Evolutionary conservation across 2,797 vertebrate species (phyloP).

Genomic region (Orientallactaga sibirica): DNA sequence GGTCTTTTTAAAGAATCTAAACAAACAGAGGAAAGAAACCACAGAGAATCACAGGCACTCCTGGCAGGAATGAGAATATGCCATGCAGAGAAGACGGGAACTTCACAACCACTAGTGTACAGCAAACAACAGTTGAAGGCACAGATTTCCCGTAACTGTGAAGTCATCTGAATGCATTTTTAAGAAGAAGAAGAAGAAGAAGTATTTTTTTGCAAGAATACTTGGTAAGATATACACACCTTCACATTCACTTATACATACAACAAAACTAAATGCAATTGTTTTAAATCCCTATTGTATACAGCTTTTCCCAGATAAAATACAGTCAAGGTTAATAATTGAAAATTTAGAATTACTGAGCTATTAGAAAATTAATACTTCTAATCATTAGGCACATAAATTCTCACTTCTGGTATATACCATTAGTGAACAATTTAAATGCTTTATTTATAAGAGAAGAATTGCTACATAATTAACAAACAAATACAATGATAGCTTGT

Average conservation of each 20-base stretch:
- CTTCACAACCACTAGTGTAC: background rate
- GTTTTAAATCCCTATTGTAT: conserved; percentile 48
- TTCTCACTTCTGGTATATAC: conserved; percentile 54
- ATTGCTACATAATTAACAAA: conserved; percentile 50
- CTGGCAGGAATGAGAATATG: background rate
- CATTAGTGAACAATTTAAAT: conserved; percentile 49
- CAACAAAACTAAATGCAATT: conserved; percentile 46
- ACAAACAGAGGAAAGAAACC: conserved; percentile 14
- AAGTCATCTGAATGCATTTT: background rate
- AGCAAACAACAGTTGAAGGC: background rate
- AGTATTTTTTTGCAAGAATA: background rate
- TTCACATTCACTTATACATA: too few relatives aligned
- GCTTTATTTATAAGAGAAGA: conserved; percentile 50
- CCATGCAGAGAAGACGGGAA: background rate
- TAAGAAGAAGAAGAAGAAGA: background rate
- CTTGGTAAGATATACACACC: background rate
- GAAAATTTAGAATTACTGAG: conserved; percentile 56
- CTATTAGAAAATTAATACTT: conserved; percentile 53
- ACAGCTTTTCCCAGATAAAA: conserved; percentile 44
- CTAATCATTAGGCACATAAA: conserved; percentile 63
- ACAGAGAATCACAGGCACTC: background rate
- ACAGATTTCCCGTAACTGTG: background rate
- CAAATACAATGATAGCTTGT: background rate
- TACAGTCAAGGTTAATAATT: conserved; percentile 54
- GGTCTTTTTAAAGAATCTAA: background rate